A percentile compares a stretch with the other conserved stretches of the same genome.
phyloP scores from a whole-genome alignment of 1,140 invertebrate species.

The Drosophila sturtevanti region DNA sequence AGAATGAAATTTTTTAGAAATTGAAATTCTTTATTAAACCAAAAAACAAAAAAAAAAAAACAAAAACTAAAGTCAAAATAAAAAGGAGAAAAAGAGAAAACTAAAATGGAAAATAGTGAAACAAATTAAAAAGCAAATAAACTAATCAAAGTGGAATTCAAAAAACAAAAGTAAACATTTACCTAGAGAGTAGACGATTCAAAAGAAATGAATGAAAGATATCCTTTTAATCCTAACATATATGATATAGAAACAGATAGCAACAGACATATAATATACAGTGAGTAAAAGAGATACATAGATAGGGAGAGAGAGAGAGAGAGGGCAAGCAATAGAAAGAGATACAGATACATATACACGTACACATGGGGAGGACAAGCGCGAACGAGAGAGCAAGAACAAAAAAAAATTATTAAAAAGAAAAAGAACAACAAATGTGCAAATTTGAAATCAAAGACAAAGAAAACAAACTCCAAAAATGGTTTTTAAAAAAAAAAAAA shows the following conservation, averaged over 20 bases:
- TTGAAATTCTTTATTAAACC: conserved; percentile 27
- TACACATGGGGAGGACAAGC: background rate
- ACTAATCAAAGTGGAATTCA: conserved; percentile 42
- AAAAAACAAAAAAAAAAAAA: conserved; percentile 49
- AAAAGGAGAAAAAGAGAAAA: too few species aligned
- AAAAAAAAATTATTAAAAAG: background rate
- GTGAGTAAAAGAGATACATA: too few species aligned
- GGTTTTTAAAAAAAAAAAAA: conserved; percentile 56
- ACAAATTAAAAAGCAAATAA: conserved; percentile 28
- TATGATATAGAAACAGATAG: conserved; percentile 2
- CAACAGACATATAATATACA: background rate
- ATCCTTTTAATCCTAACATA: background rate
- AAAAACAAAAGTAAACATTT: conserved; percentile 13
- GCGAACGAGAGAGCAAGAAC: background rate
- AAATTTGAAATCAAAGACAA: conserved; percentile 3
- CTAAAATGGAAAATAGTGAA: conserved; percentile 51
- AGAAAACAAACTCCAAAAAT: conserved; percentile 13
- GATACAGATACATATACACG: too few species aligned
- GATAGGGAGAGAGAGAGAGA: background rate
- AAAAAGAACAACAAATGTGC: background rate
- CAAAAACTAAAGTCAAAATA: conserved; percentile 24
- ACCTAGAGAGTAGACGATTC: conserved; percentile 1
- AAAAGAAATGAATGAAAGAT: background rate
- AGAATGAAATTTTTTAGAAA: conserved; percentile 50
- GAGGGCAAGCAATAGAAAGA: background rate